Conservation (phyloP, 1,140 invertebrate genomes). For the Hydropsyche tenuis region DNA sequence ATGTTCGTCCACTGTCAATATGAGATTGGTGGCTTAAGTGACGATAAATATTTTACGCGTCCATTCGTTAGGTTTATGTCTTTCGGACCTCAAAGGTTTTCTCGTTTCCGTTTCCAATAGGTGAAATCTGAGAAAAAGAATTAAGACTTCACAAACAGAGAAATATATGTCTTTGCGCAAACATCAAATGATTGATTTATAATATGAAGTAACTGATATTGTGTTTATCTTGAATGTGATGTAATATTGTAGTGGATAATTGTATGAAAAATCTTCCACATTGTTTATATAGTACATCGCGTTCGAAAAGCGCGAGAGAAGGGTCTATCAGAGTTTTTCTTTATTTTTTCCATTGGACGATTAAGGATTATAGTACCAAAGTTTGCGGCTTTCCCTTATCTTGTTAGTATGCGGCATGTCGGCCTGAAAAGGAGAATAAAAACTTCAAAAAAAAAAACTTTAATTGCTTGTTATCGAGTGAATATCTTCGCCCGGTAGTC, state of each 20-base stretch:
- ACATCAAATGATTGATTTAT: too few species aligned
- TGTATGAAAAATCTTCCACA: too few species aligned
- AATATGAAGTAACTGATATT: too few species aligned
- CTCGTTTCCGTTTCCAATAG: not conserved
- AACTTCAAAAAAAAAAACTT: conserved; percentile 12
- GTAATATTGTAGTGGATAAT: too few species aligned
- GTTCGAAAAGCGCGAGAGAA: too few species aligned
- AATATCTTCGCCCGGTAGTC: conserved; percentile 5
- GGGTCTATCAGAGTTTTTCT: not conserved
- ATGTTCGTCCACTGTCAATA: conserved; percentile 28
- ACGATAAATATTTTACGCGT: conserved; percentile 30
- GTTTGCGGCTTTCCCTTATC: not conserved
- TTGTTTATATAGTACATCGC: too few species aligned
- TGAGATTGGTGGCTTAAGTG: conserved; percentile 26
- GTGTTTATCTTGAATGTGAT: too few species aligned
- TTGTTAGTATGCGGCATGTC: conserved; percentile 6
- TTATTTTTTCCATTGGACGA: not conserved
- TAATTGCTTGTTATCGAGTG: conserved; percentile 26
- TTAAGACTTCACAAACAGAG: too few species aligned
- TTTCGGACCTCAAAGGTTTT: not conserved
- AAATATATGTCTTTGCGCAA: too few species aligned
- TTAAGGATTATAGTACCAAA: not conserved
- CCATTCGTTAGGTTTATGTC: conserved; percentile 27
- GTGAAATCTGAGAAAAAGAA: too few species aligned
- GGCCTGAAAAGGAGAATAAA: not conserved